Conservation (phyloP, 2,797 vertebrate species). For the Pteropus rufus region DNA sequence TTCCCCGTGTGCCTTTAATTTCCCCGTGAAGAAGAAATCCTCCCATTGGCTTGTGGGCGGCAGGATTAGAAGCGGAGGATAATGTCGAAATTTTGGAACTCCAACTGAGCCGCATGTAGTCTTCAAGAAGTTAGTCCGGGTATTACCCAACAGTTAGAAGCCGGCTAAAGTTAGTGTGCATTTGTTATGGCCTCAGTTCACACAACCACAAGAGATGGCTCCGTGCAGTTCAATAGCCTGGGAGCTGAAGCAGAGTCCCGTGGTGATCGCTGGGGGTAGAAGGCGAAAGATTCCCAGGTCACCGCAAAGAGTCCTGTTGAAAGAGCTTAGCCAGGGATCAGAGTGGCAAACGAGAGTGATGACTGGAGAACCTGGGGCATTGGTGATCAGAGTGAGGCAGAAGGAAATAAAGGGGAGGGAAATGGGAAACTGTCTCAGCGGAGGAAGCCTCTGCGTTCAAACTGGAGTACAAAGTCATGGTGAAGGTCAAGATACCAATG, state of each 20-base stretch:
- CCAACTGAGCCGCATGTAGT: rapidly evolving
- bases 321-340: background rate
- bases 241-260: background rate
- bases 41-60: background rate
- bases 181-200: background rate
- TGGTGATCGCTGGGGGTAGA: background rate
- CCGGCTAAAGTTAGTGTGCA: background rate
- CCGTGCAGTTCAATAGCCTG: background rate
- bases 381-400: background rate
- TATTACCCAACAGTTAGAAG: background rate
- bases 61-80: background rate
- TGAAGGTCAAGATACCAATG: background rate
- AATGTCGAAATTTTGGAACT: background rate
- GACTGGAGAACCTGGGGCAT: too few relatives aligned
- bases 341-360: background rate
- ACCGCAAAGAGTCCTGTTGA: background rate
- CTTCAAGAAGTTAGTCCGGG: background rate
- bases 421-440: background rate
- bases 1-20: background rate
- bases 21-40: background rate
- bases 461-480: background rate
- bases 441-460: background rate
- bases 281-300: background rate
- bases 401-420: background rate
- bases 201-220: background rate